A percentile compares a stretch with the other conserved stretches of the same genome.
phyloP scores from a whole-genome alignment of 2,113 vertebrate genomes.

The Alligator sinensis region DNA sequence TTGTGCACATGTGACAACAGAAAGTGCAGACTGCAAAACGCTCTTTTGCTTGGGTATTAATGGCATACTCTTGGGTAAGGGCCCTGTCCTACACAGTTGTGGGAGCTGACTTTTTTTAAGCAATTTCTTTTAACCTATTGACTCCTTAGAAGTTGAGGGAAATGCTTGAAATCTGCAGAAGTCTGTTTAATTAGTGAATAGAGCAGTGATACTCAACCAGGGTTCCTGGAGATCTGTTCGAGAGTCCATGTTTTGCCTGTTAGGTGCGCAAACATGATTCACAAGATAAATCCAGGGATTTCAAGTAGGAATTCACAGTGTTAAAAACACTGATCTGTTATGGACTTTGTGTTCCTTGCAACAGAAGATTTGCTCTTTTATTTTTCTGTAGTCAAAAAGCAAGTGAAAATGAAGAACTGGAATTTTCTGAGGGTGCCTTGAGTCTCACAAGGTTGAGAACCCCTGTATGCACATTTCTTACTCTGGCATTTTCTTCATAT shows the following conservation, averaged over 20 bases:
- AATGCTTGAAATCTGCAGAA: background rate
- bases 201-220: background rate
- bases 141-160: background rate
- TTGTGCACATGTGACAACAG: background rate
- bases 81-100: background rate
- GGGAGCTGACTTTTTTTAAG: background rate
- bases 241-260: too few species aligned
- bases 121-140: background rate
- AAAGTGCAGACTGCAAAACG: background rate
- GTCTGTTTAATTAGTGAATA: background rate
- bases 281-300: too few species aligned
- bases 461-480: conserved; percentile 17
- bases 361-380: too few species aligned
- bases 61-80: background rate
- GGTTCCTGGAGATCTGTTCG: too few species aligned
- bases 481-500: conserved; percentile 20
- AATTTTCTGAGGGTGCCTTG: too few species aligned
- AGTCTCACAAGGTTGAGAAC: too few species aligned
- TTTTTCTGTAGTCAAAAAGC: too few species aligned
- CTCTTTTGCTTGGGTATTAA: background rate
- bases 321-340: too few species aligned
- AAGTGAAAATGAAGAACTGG: too few species aligned
- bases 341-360: too few species aligned
- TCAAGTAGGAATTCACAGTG: too few species aligned
- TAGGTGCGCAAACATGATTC: too few species aligned